Conservation (phyloP, 1,140 invertebrate genomes). For the Neodiprion pinetum region DNA sequence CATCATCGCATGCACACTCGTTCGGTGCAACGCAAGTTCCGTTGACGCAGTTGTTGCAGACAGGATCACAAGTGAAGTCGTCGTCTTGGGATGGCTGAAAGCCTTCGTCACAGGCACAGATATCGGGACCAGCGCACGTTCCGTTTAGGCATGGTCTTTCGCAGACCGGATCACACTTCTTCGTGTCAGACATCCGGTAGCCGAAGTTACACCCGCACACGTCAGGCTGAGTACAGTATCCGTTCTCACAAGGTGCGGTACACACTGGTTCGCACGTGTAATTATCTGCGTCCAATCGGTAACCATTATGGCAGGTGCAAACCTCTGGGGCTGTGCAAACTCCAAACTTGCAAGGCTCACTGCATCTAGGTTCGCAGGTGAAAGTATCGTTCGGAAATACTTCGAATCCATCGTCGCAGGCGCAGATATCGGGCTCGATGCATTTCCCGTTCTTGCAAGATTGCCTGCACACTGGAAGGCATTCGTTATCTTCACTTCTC, state of each 20-base stretch:
- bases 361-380: neutral
- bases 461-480: neutral
- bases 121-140: constrained; percentile 66
- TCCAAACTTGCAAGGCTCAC: constrained; percentile 57
- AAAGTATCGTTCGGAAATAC: neutral
- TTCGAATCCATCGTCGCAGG: neutral
- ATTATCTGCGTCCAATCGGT: constrained; percentile 27
- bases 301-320: constrained; percentile 59
- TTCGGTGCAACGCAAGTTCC: neutral
- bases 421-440: neutral
- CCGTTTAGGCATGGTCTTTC: constrained; percentile 62
- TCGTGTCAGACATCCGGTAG: constrained; percentile 31
- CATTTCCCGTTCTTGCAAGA: neutral
- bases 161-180: constrained; percentile 55
- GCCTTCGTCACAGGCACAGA: constrained; percentile 56
- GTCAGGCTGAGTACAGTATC: constrained; percentile 35
- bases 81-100: constrained; percentile 11
- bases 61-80: constrained; percentile 16
- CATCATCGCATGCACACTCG: constrained; percentile 4
- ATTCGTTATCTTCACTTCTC: neutral
- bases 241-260: constrained; percentile 29
- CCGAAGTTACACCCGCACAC: constrained; percentile 36
- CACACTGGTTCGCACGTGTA: constrained; percentile 35
- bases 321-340: constrained; percentile 66
- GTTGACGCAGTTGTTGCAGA: constrained; percentile 16